phyloP scores from a whole-genome alignment of 1,140 invertebrate species.

The Lasioglossum albipes region DNA sequence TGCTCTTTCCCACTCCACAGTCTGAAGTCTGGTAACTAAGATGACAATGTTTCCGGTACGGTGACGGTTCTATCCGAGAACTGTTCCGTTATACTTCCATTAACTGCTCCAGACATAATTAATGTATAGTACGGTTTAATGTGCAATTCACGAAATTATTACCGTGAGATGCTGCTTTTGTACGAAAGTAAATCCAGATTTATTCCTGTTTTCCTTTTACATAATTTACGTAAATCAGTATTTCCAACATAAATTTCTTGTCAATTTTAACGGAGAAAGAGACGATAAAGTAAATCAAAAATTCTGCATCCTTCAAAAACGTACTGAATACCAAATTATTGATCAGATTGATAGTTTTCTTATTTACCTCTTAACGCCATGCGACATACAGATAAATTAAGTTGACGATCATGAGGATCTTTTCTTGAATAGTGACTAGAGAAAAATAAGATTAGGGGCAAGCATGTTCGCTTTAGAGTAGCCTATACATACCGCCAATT shows the following conservation, averaged over 20 bases:
- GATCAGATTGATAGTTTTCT: neutral
- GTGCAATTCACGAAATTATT: neutral
- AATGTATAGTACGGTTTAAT: conserved; percentile 41
- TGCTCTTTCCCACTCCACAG: conserved; percentile 21
- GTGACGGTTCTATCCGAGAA: conserved; percentile 41
- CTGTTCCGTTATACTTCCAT: conserved; percentile 42
- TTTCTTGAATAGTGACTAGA: neutral
- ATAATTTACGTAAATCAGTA: too few relatives aligned
- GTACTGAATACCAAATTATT: too few relatives aligned
- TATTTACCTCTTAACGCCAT: too few relatives aligned
- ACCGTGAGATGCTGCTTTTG: neutral
- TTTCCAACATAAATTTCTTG: too few relatives aligned
- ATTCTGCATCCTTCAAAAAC: too few relatives aligned
- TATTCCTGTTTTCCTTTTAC: too few relatives aligned
- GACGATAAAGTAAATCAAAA: too few relatives aligned
- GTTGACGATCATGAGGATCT: too few relatives aligned
- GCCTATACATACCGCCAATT: neutral
- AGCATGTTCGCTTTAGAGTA: neutral
- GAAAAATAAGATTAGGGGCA: neutral
- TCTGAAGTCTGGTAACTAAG: too few relatives aligned
- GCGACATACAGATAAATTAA: too few relatives aligned
- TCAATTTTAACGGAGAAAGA: too few relatives aligned
- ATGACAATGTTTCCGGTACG: conserved; percentile 27
- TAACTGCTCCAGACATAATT: conserved; percentile 1
- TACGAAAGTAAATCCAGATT: neutral